These are phyloP conservation scores for Enteromius afrohamiltoni DNA, from an alignment of 2,797 vertebrate genomes.

Conservation along the genomic window DNA sequence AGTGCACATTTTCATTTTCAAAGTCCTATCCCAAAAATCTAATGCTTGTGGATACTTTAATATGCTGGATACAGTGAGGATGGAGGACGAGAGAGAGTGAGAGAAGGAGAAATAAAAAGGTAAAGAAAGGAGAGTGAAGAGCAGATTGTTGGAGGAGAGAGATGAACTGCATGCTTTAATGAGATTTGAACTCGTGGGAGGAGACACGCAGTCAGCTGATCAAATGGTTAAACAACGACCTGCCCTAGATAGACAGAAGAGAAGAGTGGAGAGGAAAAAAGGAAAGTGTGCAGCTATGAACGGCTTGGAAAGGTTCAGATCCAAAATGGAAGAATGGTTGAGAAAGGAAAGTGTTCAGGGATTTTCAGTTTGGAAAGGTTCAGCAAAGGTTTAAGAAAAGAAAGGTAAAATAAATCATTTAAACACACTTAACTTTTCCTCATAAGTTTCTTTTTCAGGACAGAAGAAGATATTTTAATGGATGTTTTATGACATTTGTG, in stretches of 20 bases:
- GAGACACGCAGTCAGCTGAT: slow-evolving; percentile 79
- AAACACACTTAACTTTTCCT: neutral
- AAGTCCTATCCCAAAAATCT: slow-evolving; percentile 32
- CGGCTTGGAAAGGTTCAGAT: neutral
- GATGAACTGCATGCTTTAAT: slow-evolving; percentile 80
- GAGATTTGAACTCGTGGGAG: slow-evolving; percentile 80
- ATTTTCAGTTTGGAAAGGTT: neutral
- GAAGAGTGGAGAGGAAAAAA: slow-evolving; percentile 41
- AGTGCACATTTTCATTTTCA: slow-evolving; percentile 49
- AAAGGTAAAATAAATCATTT: neutral
- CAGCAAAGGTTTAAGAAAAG: neutral
- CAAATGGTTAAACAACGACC: slow-evolving; percentile 66
- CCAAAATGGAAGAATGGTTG: neutral
- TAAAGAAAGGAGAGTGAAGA: slow-evolving; percentile 35
- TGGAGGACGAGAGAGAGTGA: slow-evolving; percentile 36
- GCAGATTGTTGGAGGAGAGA: slow-evolving; percentile 54
- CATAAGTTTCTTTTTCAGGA: neutral
- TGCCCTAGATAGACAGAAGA: slow-evolving; percentile 76
- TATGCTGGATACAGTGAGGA: slow-evolving; percentile 11
- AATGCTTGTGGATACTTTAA: slow-evolving; percentile 37
- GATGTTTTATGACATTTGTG: neutral
- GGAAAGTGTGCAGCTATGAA: neutral
- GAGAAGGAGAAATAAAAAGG: slow-evolving; percentile 38
- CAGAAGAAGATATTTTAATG: neutral
- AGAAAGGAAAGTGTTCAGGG: neutral